Evolutionary conservation across 2,888 invertebrate genomes (phyloP).

Genomic region (Oscheius sp.): DNA sequence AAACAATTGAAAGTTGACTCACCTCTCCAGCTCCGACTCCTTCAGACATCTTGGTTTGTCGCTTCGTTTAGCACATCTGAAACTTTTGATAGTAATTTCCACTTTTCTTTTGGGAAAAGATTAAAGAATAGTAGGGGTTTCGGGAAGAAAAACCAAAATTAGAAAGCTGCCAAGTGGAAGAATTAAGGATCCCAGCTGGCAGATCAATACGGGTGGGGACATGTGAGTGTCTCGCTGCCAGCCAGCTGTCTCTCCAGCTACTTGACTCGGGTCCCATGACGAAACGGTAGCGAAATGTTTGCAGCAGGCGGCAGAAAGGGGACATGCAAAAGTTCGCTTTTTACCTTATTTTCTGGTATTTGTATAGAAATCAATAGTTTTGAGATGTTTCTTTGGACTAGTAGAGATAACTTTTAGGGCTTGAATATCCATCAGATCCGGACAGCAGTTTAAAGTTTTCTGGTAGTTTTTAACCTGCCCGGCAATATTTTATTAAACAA

Average conservation of each 20-base stretch:
- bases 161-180: background rate
- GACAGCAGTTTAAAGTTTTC: too few species aligned
- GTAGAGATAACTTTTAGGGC: too few species aligned
- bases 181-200: constrained; percentile 12
- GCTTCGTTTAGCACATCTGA: too few species aligned
- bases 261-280: constrained; percentile 9
- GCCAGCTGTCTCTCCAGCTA: constrained; percentile 17
- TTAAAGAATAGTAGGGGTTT: background rate
- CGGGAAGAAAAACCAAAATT: constrained; percentile 1
- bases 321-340: background rate
- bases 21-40: constrained; percentile 5
- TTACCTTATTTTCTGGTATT: too few species aligned
- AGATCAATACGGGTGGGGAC: constrained; percentile 22
- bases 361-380: background rate
- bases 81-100: too few species aligned
- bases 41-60: constrained; percentile 6
- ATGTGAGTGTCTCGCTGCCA: constrained; percentile 23
- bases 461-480: too few species aligned
- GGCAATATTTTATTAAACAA: too few species aligned
- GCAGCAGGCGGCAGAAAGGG: background rate
- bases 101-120: too few species aligned
- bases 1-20: background rate
- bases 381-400: background rate
- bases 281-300: background rate
- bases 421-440: too few species aligned